Percentiles rank a stretch among this genome's conserved stretches.
phyloP scores from a whole-genome alignment of 2,888 invertebrate species.

The Synergus gifuensis region DNA sequence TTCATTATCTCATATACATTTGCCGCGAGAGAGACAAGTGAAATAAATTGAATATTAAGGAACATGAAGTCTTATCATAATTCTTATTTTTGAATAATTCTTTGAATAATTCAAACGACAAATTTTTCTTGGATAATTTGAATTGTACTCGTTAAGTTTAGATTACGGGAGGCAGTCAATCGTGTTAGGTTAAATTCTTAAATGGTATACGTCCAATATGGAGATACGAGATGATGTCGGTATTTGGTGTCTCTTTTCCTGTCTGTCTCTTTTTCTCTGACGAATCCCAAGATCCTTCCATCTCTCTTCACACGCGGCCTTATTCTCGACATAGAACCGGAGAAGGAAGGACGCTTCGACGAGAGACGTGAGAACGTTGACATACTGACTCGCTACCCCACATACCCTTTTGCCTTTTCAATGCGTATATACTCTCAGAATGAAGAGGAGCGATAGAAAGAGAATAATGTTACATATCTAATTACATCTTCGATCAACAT shows the following conservation, averaged over 20 bases:
- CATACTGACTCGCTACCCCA: slow-evolving; percentile 78
- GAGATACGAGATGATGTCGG: slow-evolving; percentile 57
- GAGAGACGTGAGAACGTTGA: slow-evolving; percentile 75
- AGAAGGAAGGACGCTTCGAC: slow-evolving; percentile 67
- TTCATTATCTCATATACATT: too few relatives aligned
- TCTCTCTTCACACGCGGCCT: slow-evolving; percentile 71
- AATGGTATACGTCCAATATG: slow-evolving; percentile 47
- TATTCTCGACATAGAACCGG: slow-evolving; percentile 69
- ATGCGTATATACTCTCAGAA: slow-evolving; percentile 48
- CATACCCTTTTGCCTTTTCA: slow-evolving; percentile 77
- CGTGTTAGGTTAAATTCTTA: slow-evolving; percentile 50
- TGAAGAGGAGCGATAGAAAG: slow-evolving; percentile 44
- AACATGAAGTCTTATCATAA: too few relatives aligned
- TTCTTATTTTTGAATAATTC: too few relatives aligned
- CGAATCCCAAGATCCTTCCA: slow-evolving; percentile 47
- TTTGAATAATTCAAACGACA: background rate
- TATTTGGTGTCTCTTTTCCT: slow-evolving; percentile 47
- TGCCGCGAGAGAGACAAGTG: too few relatives aligned
- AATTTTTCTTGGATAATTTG: background rate
- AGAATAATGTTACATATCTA: background rate
- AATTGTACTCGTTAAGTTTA: background rate
- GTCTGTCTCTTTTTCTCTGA: slow-evolving; percentile 55
- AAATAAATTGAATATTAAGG: too few relatives aligned
- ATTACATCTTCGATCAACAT: background rate
- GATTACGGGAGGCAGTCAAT: background rate